phyloP scores from a whole-genome alignment of 2,888 invertebrate species.

The Chymomyza procnemis region DNA sequence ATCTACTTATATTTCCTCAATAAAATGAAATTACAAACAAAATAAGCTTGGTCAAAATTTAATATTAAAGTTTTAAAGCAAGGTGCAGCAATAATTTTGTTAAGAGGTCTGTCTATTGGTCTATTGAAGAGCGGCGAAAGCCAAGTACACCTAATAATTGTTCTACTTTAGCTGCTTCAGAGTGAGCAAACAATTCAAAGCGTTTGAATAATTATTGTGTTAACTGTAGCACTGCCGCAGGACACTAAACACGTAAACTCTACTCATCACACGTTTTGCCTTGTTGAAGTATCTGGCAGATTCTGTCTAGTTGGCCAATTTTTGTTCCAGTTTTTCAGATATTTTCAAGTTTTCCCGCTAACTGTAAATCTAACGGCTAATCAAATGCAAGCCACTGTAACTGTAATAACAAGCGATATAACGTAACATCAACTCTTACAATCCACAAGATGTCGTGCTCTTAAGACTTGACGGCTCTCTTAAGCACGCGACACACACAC shows the following conservation, averaged over 20 bases:
- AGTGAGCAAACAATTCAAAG: too few species aligned
- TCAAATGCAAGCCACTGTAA: not conserved
- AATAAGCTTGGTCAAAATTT: too few species aligned
- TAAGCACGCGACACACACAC: too few species aligned
- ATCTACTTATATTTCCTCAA: too few species aligned
- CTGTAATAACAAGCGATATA: not conserved
- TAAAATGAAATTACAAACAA: too few species aligned
- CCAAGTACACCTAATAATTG: too few species aligned
- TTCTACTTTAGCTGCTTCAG: too few species aligned
- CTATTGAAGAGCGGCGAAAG: too few species aligned
- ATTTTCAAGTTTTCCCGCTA: not conserved
- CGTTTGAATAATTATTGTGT: too few species aligned
- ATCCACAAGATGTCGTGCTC: slow-evolving; percentile 43
- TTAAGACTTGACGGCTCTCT: not conserved
- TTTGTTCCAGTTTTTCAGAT: slow-evolving; percentile 45
- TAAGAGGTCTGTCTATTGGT: too few species aligned
- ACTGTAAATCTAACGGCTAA: not conserved
- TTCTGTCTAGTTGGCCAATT: slow-evolving; percentile 38
- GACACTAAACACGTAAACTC: slow-evolving; percentile 12
- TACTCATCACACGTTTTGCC: slow-evolving; percentile 31
- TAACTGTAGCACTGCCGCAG: slow-evolving; percentile 29
- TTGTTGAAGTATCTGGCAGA: slow-evolving; percentile 37
- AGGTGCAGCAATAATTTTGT: too few species aligned
- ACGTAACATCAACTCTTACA: slow-evolving; percentile 39
- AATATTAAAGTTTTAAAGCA: too few species aligned